These are phyloP conservation scores for Osmerus eperlanus DNA, from an alignment of 2,113 vertebrate genomes.

Conservation along the genomic window DNA sequence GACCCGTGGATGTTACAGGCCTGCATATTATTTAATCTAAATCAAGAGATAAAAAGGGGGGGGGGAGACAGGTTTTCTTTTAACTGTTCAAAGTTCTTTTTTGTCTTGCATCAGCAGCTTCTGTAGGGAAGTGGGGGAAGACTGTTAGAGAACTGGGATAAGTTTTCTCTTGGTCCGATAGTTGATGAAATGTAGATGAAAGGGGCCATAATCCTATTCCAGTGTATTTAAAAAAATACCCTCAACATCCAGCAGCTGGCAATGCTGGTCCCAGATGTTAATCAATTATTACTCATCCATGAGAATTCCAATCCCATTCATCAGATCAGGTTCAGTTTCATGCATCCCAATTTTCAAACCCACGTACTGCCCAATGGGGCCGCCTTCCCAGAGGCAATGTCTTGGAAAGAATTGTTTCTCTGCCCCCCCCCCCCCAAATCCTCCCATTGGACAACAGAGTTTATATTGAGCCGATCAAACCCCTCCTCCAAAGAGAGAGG, in stretches of 20 bases:
- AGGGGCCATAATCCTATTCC: conserved; percentile 33
- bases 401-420: conserved; percentile 14
- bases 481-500: not conserved
- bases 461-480: conserved; percentile 14
- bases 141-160: conserved; percentile 6
- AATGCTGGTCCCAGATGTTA: conserved; percentile 37
- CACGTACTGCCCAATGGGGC: conserved; percentile 26
- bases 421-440: conserved; percentile 16
- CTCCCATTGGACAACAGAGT: conserved; percentile 15
- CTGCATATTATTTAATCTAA: too few relatives aligned
- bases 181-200: conserved; percentile 43
- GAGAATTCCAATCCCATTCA: conserved; percentile 34
- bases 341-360: conserved; percentile 15
- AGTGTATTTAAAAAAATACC: conserved; percentile 39
- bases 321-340: conserved; percentile 32
- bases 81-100: not conserved
- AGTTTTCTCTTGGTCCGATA: conserved; percentile 12
- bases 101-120: conserved; percentile 6
- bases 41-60: too few relatives aligned
- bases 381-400: conserved; percentile 8
- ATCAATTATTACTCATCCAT: conserved; percentile 54
- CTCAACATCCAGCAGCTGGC: conserved; percentile 23
- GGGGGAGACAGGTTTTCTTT: too few relatives aligned
- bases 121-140: conserved; percentile 3
- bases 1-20: too few relatives aligned